These are phyloP conservation scores for Gorsachius goisagi DNA, from an alignment of 2,113 vertebrate genomes.

Conservation along the genomic window DNA sequence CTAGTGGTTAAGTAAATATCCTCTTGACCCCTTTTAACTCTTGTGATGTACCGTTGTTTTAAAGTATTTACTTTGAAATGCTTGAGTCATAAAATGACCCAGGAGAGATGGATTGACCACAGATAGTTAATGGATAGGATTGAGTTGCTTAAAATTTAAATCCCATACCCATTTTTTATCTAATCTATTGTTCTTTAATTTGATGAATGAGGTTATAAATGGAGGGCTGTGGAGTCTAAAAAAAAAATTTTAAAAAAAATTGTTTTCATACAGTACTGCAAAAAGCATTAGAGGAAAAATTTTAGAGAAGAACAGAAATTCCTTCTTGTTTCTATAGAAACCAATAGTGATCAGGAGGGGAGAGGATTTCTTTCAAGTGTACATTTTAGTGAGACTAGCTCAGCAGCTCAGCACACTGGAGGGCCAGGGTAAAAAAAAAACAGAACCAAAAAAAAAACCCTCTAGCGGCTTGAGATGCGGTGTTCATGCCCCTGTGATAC, in stretches of 20 bases:
- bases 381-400: conserved; percentile 55
- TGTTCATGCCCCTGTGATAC: neutral
- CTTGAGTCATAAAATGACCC: conserved; percentile 49
- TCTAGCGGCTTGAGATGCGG: neutral
- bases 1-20: conserved; percentile 57
- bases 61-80: conserved; percentile 62
- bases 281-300: conserved; percentile 69
- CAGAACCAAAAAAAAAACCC: neutral
- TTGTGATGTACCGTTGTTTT: conserved; percentile 46
- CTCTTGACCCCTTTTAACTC: conserved; percentile 64
- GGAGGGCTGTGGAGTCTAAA: conserved; percentile 23
- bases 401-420: conserved; percentile 13
- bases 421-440: neutral
- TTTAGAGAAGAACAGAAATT: conserved; percentile 74
- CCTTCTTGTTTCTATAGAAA: conserved; percentile 84
- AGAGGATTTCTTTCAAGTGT: conserved; percentile 72
- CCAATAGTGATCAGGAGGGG: conserved; percentile 70
- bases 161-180: neutral
- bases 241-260: neutral
- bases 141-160: conserved; percentile 48
- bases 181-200: conserved; percentile 63
- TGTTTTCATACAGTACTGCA: conserved; percentile 60
- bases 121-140: conserved; percentile 9
- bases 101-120: conserved; percentile 34
- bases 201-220: conserved; percentile 59